Percentiles rank a stretch among this genome's conserved stretches.
Evolutionary conservation across 2,888 invertebrate genomes (phyloP).

Genomic region (Aphrophora alni): DNA sequence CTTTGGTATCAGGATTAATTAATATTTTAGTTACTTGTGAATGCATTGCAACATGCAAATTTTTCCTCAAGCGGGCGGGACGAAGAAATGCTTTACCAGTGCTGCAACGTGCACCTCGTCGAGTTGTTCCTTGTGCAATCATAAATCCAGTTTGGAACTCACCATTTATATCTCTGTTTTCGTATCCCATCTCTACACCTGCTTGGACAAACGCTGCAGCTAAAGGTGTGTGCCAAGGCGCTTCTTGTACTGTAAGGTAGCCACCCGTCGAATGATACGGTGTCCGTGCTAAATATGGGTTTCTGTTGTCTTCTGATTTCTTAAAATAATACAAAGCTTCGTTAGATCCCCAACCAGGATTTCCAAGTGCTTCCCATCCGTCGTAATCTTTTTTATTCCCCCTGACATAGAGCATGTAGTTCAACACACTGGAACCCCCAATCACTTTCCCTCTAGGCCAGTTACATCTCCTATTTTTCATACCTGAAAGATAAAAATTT

Average conservation of each 20-base stretch:
- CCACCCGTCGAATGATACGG: slow-evolving; percentile 82
- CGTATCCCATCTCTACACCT: slow-evolving; percentile 83
- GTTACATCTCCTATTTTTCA: slow-evolving; percentile 84
- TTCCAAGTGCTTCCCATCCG: slow-evolving; percentile 84
- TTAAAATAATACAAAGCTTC: slow-evolving; percentile 85
- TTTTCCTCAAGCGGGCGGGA: slow-evolving; percentile 78
- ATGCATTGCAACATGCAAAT: slow-evolving; percentile 84
- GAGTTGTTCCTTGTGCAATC: slow-evolving; percentile 82
- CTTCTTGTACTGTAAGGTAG: slow-evolving; percentile 83
- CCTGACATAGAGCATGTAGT: slow-evolving; percentile 90
- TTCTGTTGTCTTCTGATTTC: slow-evolving; percentile 90
- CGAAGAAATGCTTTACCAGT: slow-evolving; percentile 87
- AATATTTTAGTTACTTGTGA: slow-evolving; percentile 66
- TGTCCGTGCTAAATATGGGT: slow-evolving; percentile 80
- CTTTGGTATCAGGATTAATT: slow-evolving; percentile 67
- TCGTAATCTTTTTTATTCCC: slow-evolving; percentile 92
- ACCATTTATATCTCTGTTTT: slow-evolving; percentile 86
- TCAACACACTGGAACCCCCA: slow-evolving; percentile 88
- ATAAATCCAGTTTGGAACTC: slow-evolving; percentile 87
- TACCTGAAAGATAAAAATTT: slow-evolving; percentile 65
- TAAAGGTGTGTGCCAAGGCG: slow-evolving; percentile 85
- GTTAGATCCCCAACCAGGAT: slow-evolving; percentile 86
- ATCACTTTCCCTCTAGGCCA: slow-evolving; percentile 93
- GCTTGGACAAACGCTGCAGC: slow-evolving; percentile 80
- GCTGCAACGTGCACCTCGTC: slow-evolving; percentile 84